phyloP scores from a whole-genome alignment of 2,888 invertebrate genomes.

The Blomia tropicalis region DNA sequence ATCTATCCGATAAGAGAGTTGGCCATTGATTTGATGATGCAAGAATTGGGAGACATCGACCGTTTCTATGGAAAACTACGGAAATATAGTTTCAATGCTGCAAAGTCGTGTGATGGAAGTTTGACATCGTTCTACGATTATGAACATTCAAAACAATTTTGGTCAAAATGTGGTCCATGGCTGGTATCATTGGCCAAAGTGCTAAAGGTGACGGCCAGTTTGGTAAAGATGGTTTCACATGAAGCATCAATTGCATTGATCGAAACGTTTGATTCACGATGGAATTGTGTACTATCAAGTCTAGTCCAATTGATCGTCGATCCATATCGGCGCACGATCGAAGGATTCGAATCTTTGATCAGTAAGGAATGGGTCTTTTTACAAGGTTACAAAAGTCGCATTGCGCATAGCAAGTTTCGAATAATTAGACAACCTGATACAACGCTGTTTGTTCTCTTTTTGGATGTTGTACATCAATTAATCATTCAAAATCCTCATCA shows the following conservation, averaged over 20 bases:
- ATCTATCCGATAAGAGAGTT: constrained; percentile 21
- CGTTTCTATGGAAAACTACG: constrained; percentile 16
- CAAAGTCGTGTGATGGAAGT: background rate
- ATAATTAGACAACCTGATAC: constrained; percentile 10
- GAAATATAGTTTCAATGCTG: constrained; percentile 15
- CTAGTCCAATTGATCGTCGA: constrained; percentile 75
- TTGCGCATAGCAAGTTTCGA: background rate
- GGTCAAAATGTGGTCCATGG: constrained; percentile 23
- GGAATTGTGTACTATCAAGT: constrained; percentile 63
- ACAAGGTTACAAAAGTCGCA: constrained; percentile 4
- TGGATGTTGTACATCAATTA: constrained; percentile 86
- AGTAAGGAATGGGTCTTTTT: constrained; percentile 74
- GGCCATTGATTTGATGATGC: constrained; percentile 11
- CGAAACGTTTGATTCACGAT: constrained; percentile 22
- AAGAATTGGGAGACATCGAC: constrained; percentile 8
- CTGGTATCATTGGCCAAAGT: constrained; percentile 5
- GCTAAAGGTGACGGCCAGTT: background rate
- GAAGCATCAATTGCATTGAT: constrained; percentile 21
- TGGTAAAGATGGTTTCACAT: constrained; percentile 18
- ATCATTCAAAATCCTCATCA: constrained; percentile 65
- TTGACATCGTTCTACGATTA: background rate
- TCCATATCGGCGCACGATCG: constrained; percentile 59
- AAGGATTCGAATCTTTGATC: constrained; percentile 72
- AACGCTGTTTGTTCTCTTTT: constrained; percentile 56
- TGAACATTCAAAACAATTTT: background rate